A percentile compares a stretch with the other conserved stretches of the same genome.
Conservation (phyloP, 2,113 vertebrate genomes). For the Chlamydotis undulata region DNA sequence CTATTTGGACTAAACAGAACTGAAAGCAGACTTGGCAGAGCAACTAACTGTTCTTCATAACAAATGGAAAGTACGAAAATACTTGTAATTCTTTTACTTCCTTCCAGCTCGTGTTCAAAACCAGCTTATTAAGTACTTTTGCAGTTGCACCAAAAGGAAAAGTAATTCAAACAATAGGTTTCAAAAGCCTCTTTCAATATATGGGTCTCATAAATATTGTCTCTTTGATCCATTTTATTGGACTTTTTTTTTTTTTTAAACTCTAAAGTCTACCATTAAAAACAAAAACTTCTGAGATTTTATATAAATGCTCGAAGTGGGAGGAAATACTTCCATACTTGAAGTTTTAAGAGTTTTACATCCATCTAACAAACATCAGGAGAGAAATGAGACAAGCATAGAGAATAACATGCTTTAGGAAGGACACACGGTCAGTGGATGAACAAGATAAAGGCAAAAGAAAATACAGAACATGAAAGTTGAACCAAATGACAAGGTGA, state of each 20-base stretch:
- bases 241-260: background rate
- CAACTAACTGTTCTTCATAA: background rate
- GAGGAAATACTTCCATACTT: background rate
- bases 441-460: background rate
- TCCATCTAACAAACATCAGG: background rate
- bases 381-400: background rate
- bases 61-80: constrained; percentile 47
- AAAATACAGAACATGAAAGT: background rate
- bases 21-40: constrained; percentile 18
- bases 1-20: background rate
- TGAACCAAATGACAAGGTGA: background rate
- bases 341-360: background rate
- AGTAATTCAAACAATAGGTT: background rate
- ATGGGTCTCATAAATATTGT: background rate
- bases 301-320: background rate
- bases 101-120: constrained; percentile 30
- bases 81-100: constrained; percentile 30
- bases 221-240: background rate
- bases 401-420: background rate
- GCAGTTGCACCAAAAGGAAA: constrained; percentile 7
- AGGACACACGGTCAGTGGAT: background rate
- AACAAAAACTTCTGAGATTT: background rate
- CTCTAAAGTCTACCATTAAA: background rate
- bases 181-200: background rate
- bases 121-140: constrained; percentile 10